A percentile compares a stretch with the other conserved stretches of the same genome.
phyloP scores from a whole-genome alignment of 2,888 invertebrate genomes.

The Globia sparganii region DNA sequence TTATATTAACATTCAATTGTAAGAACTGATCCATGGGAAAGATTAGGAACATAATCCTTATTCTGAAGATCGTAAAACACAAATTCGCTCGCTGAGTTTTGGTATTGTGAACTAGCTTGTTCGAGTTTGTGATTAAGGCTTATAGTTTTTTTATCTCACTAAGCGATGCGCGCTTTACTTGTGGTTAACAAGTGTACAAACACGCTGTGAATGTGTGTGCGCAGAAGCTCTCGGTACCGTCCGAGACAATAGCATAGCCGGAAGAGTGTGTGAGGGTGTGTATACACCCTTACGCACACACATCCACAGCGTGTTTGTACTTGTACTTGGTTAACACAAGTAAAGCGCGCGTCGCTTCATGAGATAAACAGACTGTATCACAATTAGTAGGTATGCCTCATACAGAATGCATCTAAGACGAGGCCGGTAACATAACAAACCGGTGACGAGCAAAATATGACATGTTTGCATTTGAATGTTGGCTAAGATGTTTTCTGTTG shows the following conservation, averaged over 20 bases:
- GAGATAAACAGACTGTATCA: background rate
- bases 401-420: conserved; percentile 11
- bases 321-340: background rate
- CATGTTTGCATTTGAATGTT: background rate
- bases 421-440: conserved; percentile 11
- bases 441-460: background rate
- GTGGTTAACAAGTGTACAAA: background rate
- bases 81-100: background rate
- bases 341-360: background rate
- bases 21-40: background rate
- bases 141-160: background rate
- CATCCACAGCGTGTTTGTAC: background rate
- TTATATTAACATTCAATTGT: background rate
- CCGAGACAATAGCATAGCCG: background rate
- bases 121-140: background rate
- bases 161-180: background rate
- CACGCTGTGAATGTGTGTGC: background rate
- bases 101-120: background rate
- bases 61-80: background rate
- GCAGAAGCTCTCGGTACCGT: background rate
- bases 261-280: background rate
- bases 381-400: background rate
- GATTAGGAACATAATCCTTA: background rate
- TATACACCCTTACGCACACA: background rate
- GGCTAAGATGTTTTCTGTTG: background rate